phyloP scores from a whole-genome alignment of 2,888 invertebrate species.

The Hirtodrosophila cameraria region DNA sequence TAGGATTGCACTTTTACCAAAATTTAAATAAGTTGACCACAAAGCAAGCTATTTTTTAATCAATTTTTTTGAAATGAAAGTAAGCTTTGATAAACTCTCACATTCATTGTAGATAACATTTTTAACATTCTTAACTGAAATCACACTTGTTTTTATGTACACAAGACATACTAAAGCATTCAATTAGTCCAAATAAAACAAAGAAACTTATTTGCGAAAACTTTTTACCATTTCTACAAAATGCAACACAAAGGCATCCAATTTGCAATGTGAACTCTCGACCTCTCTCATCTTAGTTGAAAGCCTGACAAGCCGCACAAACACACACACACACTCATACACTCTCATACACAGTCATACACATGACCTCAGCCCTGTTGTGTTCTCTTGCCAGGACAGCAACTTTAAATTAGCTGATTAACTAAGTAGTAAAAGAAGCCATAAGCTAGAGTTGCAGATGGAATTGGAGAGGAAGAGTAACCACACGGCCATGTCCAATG shows the following conservation, averaged over 20 bases:
- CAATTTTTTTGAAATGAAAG: too few relatives aligned
- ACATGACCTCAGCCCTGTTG: conserved; percentile 6
- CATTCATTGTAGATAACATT: too few relatives aligned
- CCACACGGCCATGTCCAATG: conserved; percentile 54
- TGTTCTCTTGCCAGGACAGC: conserved; percentile 14
- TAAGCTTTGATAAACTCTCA: too few relatives aligned
- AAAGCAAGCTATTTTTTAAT: too few relatives aligned
- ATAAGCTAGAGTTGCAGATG: conserved; percentile 49
- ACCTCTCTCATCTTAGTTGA: conserved; percentile 15
- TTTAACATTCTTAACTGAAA: background rate
- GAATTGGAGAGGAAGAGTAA: conserved; percentile 10
- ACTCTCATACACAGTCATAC: background rate
- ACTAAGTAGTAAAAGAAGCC: conserved; percentile 74
- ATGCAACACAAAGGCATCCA: conserved; percentile 27
- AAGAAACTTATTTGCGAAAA: conserved; percentile 19
- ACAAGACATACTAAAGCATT: conserved; percentile 9
- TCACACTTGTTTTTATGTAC: background rate
- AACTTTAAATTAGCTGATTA: conserved; percentile 78
- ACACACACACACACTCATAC: background rate
- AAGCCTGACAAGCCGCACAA: conserved; percentile 14
- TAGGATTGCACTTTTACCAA: too few relatives aligned
- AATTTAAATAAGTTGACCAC: too few relatives aligned
- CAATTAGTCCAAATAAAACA: conserved; percentile 25
- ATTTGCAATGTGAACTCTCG: conserved; percentile 30
- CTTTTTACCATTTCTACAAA: conserved; percentile 12